phyloP scores from a whole-genome alignment of 2,888 invertebrate genomes.

The Helicoverpa assulta region DNA sequence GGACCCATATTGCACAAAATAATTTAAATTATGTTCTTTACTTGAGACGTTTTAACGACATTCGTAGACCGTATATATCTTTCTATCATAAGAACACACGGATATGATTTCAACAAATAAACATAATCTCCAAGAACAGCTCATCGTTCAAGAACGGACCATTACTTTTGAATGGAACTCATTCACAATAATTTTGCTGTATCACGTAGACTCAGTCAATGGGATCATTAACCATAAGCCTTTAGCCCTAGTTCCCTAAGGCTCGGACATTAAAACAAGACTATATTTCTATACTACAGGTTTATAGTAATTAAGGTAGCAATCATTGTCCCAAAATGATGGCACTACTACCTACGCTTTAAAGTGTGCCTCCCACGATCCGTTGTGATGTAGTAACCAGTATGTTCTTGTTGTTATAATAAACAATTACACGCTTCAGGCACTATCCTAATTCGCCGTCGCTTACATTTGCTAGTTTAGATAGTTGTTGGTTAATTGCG shows the following conservation, averaged over 20 bases:
- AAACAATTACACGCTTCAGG: neutral
- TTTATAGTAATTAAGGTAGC: neutral
- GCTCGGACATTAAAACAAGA: neutral
- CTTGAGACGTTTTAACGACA: too few species aligned
- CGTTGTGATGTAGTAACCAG: neutral
- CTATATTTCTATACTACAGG: neutral
- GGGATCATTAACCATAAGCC: conserved; percentile 24
- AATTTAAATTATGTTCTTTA: too few species aligned
- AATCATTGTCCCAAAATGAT: neutral
- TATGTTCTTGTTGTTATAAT: neutral
- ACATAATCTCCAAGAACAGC: neutral
- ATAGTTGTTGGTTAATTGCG: neutral
- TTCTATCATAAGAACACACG: too few species aligned
- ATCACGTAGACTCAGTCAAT: conserved; percentile 15
- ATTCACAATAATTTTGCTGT: conserved; percentile 20
- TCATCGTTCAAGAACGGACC: conserved; percentile 9
- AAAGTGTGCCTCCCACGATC: neutral
- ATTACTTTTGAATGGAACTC: conserved; percentile 19
- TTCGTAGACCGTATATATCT: too few species aligned
- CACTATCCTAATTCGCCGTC: neutral
- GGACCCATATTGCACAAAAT: too few species aligned
- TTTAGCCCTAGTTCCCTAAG: neutral
- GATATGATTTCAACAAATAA: neutral
- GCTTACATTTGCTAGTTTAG: neutral
- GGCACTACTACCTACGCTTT: neutral